Percentiles rank a stretch among this genome's conserved stretches.
Conservation (phyloP, 2,797 vertebrate species). For the Syngnathus rostellatus region DNA sequence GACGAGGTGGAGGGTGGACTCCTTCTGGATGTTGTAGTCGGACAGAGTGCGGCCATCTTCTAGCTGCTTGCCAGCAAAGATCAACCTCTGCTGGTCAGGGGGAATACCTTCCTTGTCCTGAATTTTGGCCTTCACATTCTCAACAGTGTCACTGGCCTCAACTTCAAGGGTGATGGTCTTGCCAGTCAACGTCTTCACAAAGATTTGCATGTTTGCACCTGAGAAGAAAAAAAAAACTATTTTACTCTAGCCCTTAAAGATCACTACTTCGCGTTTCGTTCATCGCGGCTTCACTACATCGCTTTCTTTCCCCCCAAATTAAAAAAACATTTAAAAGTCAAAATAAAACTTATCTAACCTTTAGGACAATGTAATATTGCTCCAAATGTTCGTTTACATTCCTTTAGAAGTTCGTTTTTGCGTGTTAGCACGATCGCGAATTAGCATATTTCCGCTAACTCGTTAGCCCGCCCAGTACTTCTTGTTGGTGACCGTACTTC, state of each 20-base stretch:
- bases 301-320: too few relatives aligned
- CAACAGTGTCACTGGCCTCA: not conserved
- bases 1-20: constrained; percentile 4
- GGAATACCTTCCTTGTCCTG: constrained; percentile 4
- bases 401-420: too few relatives aligned
- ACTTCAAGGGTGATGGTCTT: constrained; percentile 2
- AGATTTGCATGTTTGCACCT: constrained; percentile 9
- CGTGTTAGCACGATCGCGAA: too few relatives aligned
- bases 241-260: not conserved
- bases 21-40: constrained; percentile 5
- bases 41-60: constrained; percentile 4
- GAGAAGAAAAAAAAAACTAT: not conserved
- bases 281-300: too few relatives aligned
- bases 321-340: too few relatives aligned
- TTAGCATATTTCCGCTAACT: too few relatives aligned
- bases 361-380: too few relatives aligned
- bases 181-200: not conserved
- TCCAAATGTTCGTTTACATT: too few relatives aligned
- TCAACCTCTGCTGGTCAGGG: constrained; percentile 6
- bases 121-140: constrained; percentile 4
- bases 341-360: too few relatives aligned
- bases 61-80: constrained; percentile 4
- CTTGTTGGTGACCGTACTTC: too few relatives aligned
- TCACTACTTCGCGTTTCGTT: too few relatives aligned
- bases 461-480: too few relatives aligned